A percentile compares a stretch with the other conserved stretches of the same genome.
These are phyloP conservation scores for Diaphora mendica DNA, from an alignment of 2,888 invertebrate genomes.

Conservation along the genomic window DNA sequence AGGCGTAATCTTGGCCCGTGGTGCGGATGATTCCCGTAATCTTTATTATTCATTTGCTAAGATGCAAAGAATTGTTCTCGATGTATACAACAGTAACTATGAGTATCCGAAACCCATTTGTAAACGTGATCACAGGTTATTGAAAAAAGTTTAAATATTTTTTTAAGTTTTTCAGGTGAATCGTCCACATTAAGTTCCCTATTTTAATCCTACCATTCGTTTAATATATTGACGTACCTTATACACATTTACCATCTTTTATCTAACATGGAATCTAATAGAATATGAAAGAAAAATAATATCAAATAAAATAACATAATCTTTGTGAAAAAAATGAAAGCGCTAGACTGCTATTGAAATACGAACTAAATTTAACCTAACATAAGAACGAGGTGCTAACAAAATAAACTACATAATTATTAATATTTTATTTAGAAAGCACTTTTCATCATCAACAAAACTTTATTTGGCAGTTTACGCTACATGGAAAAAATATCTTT, in stretches of 20 bases:
- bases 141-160: not conserved
- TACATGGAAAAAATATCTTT: conserved; percentile 67
- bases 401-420: not conserved
- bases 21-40: conserved; percentile 59
- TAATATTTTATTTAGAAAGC: not conserved
- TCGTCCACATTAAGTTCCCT: not conserved
- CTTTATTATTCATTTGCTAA: conserved; percentile 64
- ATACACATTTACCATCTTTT: not conserved
- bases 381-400: too few species aligned
- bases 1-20: conserved; percentile 52
- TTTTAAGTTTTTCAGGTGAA: not conserved
- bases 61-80: conserved; percentile 58
- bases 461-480: conserved; percentile 61
- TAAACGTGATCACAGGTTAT: conserved; percentile 42
- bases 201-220: not conserved
- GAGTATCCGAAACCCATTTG: conserved; percentile 41
- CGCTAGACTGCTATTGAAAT: too few species aligned
- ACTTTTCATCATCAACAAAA: not conserved
- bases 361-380: too few species aligned
- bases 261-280: not conserved
- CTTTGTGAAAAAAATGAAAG: too few species aligned
- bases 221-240: not conserved
- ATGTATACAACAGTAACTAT: conserved; percentile 62
- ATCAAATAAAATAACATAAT: too few species aligned
- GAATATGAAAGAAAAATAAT: not conserved